Percentiles rank a stretch among this genome's conserved stretches.
These are phyloP conservation scores for Balaeniceps rex DNA, from an alignment of 2,113 vertebrate genomes.

Conservation along the genomic window DNA sequence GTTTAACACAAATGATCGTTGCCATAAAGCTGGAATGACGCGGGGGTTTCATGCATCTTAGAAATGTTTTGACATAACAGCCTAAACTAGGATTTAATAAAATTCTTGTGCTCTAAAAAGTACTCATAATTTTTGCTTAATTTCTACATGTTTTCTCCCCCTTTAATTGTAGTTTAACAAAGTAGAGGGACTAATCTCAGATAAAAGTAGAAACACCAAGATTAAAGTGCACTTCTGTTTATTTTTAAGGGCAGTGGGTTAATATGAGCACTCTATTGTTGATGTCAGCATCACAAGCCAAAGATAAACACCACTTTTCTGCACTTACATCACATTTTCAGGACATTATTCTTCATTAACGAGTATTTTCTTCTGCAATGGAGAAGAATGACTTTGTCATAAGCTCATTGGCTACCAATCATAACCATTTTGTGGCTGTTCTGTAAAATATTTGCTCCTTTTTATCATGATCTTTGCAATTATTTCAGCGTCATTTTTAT, in stretches of 20 bases:
- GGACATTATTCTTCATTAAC: conserved; percentile 66
- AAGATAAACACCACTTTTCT: conserved; percentile 65
- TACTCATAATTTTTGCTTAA: conserved; percentile 53
- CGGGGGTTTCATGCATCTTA: conserved; percentile 21
- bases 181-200: conserved; percentile 38
- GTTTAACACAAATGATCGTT: conserved; percentile 8
- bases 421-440: neutral
- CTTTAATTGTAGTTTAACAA: conserved; percentile 52
- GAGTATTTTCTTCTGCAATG: conserved; percentile 31
- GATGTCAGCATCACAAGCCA: conserved; percentile 63
- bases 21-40: neutral
- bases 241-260: conserved; percentile 70
- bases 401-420: neutral
- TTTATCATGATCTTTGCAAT: neutral
- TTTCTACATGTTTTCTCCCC: conserved; percentile 41
- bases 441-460: neutral
- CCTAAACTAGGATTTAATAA: conserved; percentile 55
- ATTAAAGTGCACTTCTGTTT: conserved; percentile 63
- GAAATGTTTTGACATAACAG: conserved; percentile 57
- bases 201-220: conserved; percentile 62
- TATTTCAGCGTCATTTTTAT: neutral
- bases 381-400: conserved; percentile 7
- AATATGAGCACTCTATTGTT: conserved; percentile 52
- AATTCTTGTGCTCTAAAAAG: conserved; percentile 47
- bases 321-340: conserved; percentile 53